Base-by-base conservation (phyloP, 2,888 invertebrate species). In the Pristionchus mayeri region DNA sequence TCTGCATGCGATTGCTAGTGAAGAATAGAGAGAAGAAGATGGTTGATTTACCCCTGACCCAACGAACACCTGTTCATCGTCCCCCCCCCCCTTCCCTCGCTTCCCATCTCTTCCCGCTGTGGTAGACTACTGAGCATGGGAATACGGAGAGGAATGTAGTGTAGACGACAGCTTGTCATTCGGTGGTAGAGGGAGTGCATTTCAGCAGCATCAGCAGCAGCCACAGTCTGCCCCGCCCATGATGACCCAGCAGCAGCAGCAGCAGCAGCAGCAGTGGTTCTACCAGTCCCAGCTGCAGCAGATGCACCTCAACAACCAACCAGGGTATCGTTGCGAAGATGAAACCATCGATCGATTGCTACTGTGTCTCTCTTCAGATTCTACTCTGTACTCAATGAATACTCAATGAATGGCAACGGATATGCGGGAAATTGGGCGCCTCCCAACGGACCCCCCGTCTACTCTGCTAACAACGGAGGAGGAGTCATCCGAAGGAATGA, bases 191-290 rank as follows among this genome's bases (percentile, higher is more conserved):
- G 30, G 21, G 40, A 44, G 34, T 21, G 9, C 44, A 18, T 34
- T 34, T 13, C n/a, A n/a, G 48, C 76, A 48, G 48, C 24, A 11
- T 27, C 67, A 37, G 67, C n/a, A 13, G 50, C 48, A 27, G 40
- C 76, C 76, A 6, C 76, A 76, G 50, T 76, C 76, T 30, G 76
- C 76, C 27, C 76, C 76, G 18, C 76, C 76, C 30, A 76, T 76
- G 76, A 76, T 76, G 76, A 16, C 21, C 24, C 76, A 76, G 76
- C 18, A 21, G 44, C n/a, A 44, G 44, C 48, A 6, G 16, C 27
- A 34, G 18, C 40, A n/a, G n/a, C 76, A 63, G 63, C 63, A 63
- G 63, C 16, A 24, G 76, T 30, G 16, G 50, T n/a, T n/a, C n/a
- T n/a, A n/a, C n/a, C n/a, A n/a, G n/a, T n/a, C n/a, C 27, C 30